Conservation (phyloP, 2,888 invertebrate genomes). For the Parelbella ahira region DNA sequence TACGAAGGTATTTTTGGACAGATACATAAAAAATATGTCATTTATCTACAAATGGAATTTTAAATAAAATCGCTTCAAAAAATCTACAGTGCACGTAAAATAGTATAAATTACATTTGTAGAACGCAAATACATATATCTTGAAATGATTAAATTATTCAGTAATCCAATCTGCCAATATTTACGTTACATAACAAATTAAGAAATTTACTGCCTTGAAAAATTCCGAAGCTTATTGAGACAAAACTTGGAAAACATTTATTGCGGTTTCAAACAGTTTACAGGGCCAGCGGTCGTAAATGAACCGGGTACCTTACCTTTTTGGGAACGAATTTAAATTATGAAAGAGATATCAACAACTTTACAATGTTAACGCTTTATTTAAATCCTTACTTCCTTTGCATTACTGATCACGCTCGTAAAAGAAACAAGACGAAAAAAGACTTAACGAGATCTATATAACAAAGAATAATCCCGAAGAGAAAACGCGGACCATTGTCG, state of each 20-base stretch:
- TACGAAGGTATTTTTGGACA: no score
- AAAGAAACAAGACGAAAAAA: slow-evolving; percentile 2
- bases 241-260: slow-evolving; percentile 23
- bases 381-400: no score
- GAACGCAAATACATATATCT: neutral
- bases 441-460: slow-evolving; percentile 16
- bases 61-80: no score
- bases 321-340: slow-evolving; percentile 15
- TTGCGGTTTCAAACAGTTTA: slow-evolving; percentile 21
- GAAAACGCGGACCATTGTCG: slow-evolving; percentile 12
- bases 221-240: slow-evolving; percentile 9
- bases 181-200: slow-evolving; percentile 13
- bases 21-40: no score
- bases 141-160: slow-evolving; percentile 11
- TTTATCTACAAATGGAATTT: no score
- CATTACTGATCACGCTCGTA: no score
- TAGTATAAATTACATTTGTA: no score
- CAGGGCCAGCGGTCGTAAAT: slow-evolving; percentile 20
- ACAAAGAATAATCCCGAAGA: slow-evolving; percentile 12
- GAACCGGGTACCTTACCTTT: slow-evolving; percentile 14
- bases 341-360: slow-evolving; percentile 18
- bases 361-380: neutral
- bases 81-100: no score
- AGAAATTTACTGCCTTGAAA: slow-evolving; percentile 15
- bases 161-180: slow-evolving; percentile 8